These are phyloP conservation scores for Pterois miles DNA, from an alignment of 2,797 vertebrate species.

Conservation along the genomic window DNA sequence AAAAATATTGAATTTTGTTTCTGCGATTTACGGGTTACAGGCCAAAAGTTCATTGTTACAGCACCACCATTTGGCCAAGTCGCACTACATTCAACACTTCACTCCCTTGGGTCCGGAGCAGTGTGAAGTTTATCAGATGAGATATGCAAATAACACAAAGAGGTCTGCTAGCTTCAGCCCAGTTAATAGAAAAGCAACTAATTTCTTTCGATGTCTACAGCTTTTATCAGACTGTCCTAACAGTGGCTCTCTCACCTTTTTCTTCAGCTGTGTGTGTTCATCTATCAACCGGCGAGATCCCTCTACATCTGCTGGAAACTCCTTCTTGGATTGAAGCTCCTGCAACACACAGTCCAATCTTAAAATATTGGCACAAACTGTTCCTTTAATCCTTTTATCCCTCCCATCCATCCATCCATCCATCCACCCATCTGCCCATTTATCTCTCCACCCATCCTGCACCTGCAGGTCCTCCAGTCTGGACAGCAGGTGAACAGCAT, in stretches of 20 bases:
- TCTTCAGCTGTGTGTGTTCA: constrained; percentile 97
- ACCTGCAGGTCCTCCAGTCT: constrained; percentile 94
- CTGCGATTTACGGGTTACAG: no score
- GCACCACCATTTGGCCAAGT: no score
- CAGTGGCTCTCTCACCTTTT: constrained; percentile 81
- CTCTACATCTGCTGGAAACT: constrained; percentile 97
- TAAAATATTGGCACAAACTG: fast-evolving
- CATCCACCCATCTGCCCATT: neutral
- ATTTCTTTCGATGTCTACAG: neutral
- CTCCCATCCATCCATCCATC: neutral
- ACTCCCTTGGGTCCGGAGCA: no score
- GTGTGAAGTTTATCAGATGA: no score
- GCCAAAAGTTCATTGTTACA: no score
- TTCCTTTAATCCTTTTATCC: neutral
- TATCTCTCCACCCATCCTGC: neutral
- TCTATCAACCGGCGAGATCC: constrained; percentile 95
- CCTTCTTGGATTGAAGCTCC: constrained; percentile 95
- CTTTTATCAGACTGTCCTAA: neutral
- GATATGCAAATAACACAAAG: no score
- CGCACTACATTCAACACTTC: no score
- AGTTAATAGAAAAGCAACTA: neutral
- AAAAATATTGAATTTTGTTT: no score
- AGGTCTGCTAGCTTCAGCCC: neutral
- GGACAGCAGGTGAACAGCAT: constrained; percentile 92
- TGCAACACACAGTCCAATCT: constrained; percentile 46